Evolutionary conservation across 2,888 invertebrate genomes (phyloP).

Genomic region (Unio pictorum): DNA sequence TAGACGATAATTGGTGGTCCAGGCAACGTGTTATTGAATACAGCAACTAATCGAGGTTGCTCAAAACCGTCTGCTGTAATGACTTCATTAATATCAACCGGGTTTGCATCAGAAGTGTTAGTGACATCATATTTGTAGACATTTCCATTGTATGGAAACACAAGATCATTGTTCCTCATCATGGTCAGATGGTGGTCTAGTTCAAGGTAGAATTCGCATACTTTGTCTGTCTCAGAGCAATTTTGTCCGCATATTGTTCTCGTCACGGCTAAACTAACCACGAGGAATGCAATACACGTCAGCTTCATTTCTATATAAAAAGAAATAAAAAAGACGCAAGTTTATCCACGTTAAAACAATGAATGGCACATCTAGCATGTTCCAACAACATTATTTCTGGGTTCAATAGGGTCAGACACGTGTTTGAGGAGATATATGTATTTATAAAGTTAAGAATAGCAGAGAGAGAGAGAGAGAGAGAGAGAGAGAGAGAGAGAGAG

Average conservation of each 20-base stretch:
- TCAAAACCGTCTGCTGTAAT: conserved; percentile 57
- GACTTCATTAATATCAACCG: conserved; percentile 41
- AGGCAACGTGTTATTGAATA: conserved; percentile 57
- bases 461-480: too few relatives aligned
- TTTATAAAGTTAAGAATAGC: too few relatives aligned
- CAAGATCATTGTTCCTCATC: conserved; percentile 36
- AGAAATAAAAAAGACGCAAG: too few relatives aligned
- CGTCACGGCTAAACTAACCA: too few relatives aligned
- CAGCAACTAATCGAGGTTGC: conserved; percentile 40
- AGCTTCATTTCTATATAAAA: too few relatives aligned
- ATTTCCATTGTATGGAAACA: conserved; percentile 36
- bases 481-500: too few relatives aligned
- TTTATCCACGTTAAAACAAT: too few relatives aligned
- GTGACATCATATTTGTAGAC: conserved; percentile 46
- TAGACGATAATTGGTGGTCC: conserved; percentile 60
- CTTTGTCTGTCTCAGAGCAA: conserved; percentile 22
- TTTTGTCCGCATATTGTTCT: background rate
- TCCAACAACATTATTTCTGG: too few relatives aligned
- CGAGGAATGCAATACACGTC: too few relatives aligned
- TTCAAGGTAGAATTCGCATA: conserved; percentile 38
- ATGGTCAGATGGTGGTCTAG: conserved; percentile 42
- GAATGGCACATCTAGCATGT: too few relatives aligned
- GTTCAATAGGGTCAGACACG: too few relatives aligned
- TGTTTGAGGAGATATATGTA: too few relatives aligned
- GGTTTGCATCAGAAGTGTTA: conserved; percentile 27